Conservation (phyloP, 2,888 invertebrate species). For the Helobdella robusta region DNA sequence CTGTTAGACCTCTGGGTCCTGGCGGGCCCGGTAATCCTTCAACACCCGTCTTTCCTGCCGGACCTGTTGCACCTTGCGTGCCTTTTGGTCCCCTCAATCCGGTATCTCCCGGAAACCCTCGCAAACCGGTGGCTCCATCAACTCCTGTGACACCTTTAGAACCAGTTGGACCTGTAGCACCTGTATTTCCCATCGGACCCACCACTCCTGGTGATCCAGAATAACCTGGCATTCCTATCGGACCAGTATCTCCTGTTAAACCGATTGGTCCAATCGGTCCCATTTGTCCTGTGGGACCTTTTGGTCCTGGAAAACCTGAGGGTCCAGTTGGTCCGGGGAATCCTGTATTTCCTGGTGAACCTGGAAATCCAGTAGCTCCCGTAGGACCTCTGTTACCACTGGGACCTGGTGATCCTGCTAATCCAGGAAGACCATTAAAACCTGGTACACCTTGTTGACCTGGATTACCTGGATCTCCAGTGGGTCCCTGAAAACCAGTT, state of each 20-base stretch:
- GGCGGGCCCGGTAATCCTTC: constrained; percentile 1
- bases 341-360: constrained; percentile 26
- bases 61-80: constrained; percentile 16
- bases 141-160: constrained; percentile 25
- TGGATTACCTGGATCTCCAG: constrained; percentile 25
- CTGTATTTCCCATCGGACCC: constrained; percentile 24
- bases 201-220: constrained; percentile 27
- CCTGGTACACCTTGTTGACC: constrained; percentile 27
- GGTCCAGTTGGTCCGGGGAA: constrained; percentile 27
- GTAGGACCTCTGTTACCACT: not conserved
- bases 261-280: constrained; percentile 27
- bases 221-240: constrained; percentile 25
- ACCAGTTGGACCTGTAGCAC: constrained; percentile 24
- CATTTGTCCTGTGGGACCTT: constrained; percentile 26
- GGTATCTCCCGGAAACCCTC: constrained; percentile 22
- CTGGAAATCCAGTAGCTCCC: constrained; percentile 25
- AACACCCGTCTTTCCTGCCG: constrained; percentile 17
- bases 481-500: constrained; percentile 23
- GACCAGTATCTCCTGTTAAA: constrained; percentile 23
- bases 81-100: constrained; percentile 22
- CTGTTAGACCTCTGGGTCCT: constrained; percentile 14
- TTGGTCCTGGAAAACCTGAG: constrained; percentile 22
- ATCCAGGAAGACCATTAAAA: constrained; percentile 23
- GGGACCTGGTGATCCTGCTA: not conserved
- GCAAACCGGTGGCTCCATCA: constrained; percentile 25